phyloP scores from a whole-genome alignment of 1,140 invertebrate species.

The Drosophila suzukii region DNA sequence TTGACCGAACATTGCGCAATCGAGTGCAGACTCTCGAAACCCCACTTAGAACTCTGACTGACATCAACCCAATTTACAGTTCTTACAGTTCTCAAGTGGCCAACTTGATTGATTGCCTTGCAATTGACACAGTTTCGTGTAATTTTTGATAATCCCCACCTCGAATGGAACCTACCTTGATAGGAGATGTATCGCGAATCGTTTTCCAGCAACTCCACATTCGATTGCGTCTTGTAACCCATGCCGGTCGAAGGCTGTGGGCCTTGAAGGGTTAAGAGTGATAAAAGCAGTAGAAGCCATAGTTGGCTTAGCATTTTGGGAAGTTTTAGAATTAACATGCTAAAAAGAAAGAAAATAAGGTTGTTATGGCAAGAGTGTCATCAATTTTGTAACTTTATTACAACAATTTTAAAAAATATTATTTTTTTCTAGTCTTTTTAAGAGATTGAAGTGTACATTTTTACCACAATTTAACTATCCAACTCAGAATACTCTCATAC shows the following conservation, averaged over 20 bases:
- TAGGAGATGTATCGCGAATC: constrained; percentile 85
- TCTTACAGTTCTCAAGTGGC: constrained; percentile 37
- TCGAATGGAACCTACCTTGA: constrained; percentile 82
- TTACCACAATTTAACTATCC: no score
- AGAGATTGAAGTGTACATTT: no score
- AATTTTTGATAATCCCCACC: constrained; percentile 59
- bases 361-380: not conserved
- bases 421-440: no score
- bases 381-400: not conserved
- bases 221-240: constrained; percentile 50
- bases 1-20: constrained; percentile 41
- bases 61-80: constrained; percentile 65
- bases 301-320: constrained; percentile 61
- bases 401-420: not conserved
- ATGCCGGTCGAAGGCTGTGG: constrained; percentile 18
- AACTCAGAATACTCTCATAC: no score
- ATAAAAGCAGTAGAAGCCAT: constrained; percentile 42
- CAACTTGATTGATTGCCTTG: constrained; percentile 64
- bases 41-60: constrained; percentile 62
- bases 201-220: constrained; percentile 74
- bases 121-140: constrained; percentile 70
- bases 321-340: constrained; percentile 77
- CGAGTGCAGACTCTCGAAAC: constrained; percentile 36
- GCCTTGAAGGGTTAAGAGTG: constrained; percentile 42
- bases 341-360: constrained; percentile 35